Evolutionary conservation across 2,888 invertebrate species (phyloP).

Genomic region (Chrysomela aeneicollis): DNA sequence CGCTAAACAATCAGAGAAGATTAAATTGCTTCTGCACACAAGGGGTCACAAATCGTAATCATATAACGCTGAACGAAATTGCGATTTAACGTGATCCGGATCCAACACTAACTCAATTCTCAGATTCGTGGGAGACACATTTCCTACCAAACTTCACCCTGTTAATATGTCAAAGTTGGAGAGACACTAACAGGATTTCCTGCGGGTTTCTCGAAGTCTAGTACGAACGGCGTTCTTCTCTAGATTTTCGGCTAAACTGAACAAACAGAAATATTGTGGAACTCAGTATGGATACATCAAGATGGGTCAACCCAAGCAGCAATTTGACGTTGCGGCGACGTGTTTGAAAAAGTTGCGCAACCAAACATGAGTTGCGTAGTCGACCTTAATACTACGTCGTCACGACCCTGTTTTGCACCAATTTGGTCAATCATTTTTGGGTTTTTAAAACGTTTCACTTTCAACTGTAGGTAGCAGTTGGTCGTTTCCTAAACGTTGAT

Average conservation of each 20-base stretch:
- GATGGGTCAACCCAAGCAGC: no score
- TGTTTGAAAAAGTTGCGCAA: no score
- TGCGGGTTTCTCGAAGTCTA: slow-evolving; percentile 12
- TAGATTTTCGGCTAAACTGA: neutral
- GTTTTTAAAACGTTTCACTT: no score
- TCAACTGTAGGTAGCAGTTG: no score
- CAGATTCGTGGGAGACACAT: slow-evolving; percentile 27
- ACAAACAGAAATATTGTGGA: neutral
- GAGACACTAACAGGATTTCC: slow-evolving; percentile 35
- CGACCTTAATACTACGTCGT: no score
- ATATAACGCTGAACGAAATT: slow-evolving; percentile 28
- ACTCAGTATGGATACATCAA: neutral
- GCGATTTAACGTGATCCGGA: slow-evolving; percentile 30
- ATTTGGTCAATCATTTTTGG: no score
- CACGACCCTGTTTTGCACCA: no score
- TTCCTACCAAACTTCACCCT: slow-evolving; percentile 28
- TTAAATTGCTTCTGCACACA: slow-evolving; percentile 30
- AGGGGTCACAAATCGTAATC: slow-evolving; percentile 28
- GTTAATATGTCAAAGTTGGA: slow-evolving; percentile 37
- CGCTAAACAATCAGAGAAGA: slow-evolving; percentile 24
- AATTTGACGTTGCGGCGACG: no score
- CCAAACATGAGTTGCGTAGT: no score
- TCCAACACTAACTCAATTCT: slow-evolving; percentile 25
- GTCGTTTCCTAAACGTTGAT: no score
- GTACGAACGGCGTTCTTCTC: neutral